Evolutionary conservation across 1,140 invertebrate genomes (phyloP), one percentile per base, ranked within the genome.

Genomic region (Cataglyphis hispanica): DNA sequence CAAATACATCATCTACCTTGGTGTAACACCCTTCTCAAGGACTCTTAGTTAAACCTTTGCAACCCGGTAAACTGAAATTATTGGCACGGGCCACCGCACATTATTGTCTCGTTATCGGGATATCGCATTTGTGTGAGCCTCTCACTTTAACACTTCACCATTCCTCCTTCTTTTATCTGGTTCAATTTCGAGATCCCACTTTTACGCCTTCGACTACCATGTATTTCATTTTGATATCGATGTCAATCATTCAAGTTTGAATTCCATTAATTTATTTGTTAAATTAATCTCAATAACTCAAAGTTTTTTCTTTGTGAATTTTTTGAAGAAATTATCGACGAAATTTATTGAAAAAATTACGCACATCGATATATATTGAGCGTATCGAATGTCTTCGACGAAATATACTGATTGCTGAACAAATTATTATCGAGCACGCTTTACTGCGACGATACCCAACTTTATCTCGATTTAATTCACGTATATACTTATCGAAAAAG

Each of bases 61-160:
- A 50, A n/a, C 13, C 22, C 75, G 58, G 81, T 16, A 85, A 90
- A 86, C 85, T 89, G 89, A 92, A 93, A 93, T 93, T 92, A 93
- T 91, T 86, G 92, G 87, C 84, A 90, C 63, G 83, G 64, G 75
- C 75, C 72, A 75, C 74, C 72, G 87, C 89, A 85, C 90, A 90
- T 92, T 93, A 90, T 91, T 77, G 89, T 86, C 91, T 92, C 91
- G 87, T 93, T 92, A 92, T 84, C 86, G 53, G 80, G 86, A 87
- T 88, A 91, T 90, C 81, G 91, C 86, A 76, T 88, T 86, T 85
- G 40, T 80, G 72, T 16, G 13, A 50, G 46, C 34, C 40, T 4
- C 19, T 40, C 75, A 67, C 80, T 85, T 91, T 85, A 83, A 85
- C 80, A 85, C 86, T 87, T 81, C 58, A 19, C 60, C 53, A 58